These are phyloP conservation scores for Tauraco erythrolophus DNA, from an alignment of 2,113 vertebrate genomes.

Conservation along the genomic window DNA sequence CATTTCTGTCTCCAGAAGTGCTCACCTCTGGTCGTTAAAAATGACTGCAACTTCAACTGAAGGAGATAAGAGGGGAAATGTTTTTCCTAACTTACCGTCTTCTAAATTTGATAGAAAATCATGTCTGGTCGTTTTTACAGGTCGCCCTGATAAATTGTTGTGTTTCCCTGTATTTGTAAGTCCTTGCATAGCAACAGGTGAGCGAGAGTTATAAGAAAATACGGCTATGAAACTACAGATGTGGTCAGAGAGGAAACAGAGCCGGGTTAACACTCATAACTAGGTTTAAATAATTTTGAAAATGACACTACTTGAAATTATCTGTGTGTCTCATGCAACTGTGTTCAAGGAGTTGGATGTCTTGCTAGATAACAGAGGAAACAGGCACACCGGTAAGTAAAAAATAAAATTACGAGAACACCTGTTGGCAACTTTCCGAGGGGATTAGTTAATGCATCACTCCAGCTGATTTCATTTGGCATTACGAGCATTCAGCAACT, in stretches of 20 bases:
- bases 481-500: background rate
- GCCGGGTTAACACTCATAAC: background rate
- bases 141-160: background rate
- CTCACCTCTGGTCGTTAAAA: background rate
- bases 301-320: background rate
- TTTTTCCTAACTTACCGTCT: background rate
- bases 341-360: background rate
- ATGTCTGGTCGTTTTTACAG: background rate
- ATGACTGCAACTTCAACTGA: background rate
- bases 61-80: background rate
- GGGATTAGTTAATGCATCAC: background rate
- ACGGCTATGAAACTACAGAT: background rate
- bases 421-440: background rate
- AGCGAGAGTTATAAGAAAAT: background rate
- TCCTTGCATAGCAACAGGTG: background rate
- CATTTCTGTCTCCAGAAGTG: background rate
- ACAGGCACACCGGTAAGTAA: background rate
- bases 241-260: constrained; percentile 3
- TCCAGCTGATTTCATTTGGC: background rate
- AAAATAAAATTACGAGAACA: background rate
- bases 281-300: background rate
- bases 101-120: background rate
- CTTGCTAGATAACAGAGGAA: background rate
- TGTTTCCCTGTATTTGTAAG: background rate
- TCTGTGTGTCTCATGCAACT: background rate